Percentiles rank a stretch among this genome's conserved stretches.
These are phyloP conservation scores for Diplazon laetatorius DNA, from an alignment of 2,888 invertebrate species.

Conservation along the genomic window DNA sequence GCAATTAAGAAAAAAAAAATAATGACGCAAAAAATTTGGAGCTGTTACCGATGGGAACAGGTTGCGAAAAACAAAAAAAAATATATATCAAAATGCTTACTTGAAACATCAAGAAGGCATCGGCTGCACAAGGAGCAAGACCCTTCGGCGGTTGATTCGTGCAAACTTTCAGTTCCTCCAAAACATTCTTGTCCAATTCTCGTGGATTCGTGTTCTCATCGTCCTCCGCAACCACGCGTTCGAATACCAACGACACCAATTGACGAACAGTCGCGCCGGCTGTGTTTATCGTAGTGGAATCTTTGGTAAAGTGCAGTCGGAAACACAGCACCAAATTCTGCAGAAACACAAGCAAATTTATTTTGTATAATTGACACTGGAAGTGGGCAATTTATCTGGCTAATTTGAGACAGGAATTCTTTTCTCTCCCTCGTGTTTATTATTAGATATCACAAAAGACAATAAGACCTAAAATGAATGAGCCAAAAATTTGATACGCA, in stretches of 20 bases:
- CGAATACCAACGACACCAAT: conserved; percentile 95
- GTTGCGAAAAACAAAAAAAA: not conserved
- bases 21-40: too few species aligned
- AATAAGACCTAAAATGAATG: too few species aligned
- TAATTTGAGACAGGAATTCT: too few species aligned
- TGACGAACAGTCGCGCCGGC: conserved; percentile 99
- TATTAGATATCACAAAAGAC: too few species aligned
- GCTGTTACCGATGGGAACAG: not conserved
- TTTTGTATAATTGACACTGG: not conserved
- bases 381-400: too few species aligned
- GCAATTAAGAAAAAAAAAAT: too few species aligned
- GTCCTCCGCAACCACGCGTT: conserved; percentile 91
- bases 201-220: conserved; percentile 82
- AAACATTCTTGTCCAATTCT: conserved; percentile 84
- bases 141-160: conserved; percentile 92
- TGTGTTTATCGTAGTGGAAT: conserved; percentile 97
- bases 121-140: conserved; percentile 93
- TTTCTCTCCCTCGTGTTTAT: too few species aligned
- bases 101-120: conserved; percentile 97
- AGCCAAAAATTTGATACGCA: too few species aligned
- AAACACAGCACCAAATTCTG: conserved; percentile 97
- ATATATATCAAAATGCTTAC: conserved; percentile 81
- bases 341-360: conserved; percentile 69
- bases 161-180: conserved; percentile 91
- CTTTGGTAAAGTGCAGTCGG: conserved; percentile 97